Percentiles rank a stretch among this genome's conserved stretches.
These are phyloP conservation scores for Mungos mungo DNA, from an alignment of 2,113 vertebrate genomes.

Conservation along the genomic window DNA sequence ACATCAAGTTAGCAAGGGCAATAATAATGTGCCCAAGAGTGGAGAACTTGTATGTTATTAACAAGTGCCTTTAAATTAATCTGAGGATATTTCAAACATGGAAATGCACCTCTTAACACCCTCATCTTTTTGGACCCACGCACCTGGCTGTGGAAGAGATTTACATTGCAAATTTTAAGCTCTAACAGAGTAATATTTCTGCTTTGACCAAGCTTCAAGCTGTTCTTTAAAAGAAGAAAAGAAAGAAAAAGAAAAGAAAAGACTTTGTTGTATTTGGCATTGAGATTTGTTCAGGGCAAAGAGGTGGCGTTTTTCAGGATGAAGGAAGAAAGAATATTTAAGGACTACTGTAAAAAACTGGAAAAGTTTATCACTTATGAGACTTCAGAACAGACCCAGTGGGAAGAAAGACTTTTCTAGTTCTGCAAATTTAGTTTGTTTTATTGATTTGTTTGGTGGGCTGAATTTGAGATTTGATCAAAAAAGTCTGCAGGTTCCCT, in stretches of 20 bases:
- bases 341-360: slow-evolving; percentile 51
- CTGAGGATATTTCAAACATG: slow-evolving; percentile 54
- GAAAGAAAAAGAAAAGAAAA: background rate
- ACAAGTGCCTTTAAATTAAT: slow-evolving; percentile 64
- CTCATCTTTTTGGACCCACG: slow-evolving; percentile 86
- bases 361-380: slow-evolving; percentile 16
- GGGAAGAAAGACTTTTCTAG: background rate
- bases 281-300: slow-evolving; percentile 59
- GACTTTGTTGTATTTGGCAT: slow-evolving; percentile 58
- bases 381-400: background rate
- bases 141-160: slow-evolving; percentile 84
- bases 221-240: background rate
- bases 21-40: background rate
- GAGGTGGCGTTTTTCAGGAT: slow-evolving; percentile 1
- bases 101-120: slow-evolving; percentile 63
- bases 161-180: slow-evolving; percentile 86
- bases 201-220: slow-evolving; percentile 77
- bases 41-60: slow-evolving; percentile 60
- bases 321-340: slow-evolving; percentile 61
- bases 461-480: background rate
- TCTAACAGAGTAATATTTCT: slow-evolving; percentile 73
- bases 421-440: slow-evolving; percentile 31
- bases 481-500: background rate
- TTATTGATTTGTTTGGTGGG: slow-evolving; percentile 42
- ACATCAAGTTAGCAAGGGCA: slow-evolving; percentile 3